phyloP scores from a whole-genome alignment of 2,888 invertebrate species.

The Octonoba sinensis region DNA sequence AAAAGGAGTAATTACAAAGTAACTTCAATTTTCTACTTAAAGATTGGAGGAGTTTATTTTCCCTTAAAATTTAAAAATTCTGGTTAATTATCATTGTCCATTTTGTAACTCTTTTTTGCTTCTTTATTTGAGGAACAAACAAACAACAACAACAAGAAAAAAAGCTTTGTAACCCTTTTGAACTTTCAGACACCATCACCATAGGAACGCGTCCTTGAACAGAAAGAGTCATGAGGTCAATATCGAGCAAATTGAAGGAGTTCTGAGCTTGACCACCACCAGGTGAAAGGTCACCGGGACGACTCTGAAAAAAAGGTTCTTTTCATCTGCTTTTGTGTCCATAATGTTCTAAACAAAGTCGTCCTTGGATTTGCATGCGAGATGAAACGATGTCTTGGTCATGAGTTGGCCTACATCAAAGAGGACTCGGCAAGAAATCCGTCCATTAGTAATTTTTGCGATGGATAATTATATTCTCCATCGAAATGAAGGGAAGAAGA shows the following conservation, averaged over 20 bases:
- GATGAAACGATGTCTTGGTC: constrained; percentile 6
- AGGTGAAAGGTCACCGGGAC: constrained; percentile 24
- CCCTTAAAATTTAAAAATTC: too few relatives aligned
- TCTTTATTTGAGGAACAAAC: too few relatives aligned
- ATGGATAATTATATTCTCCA: background rate
- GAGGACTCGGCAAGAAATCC: too few relatives aligned
- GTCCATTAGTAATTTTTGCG: too few relatives aligned
- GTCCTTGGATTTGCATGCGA: constrained; percentile 6
- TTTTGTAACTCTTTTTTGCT: too few relatives aligned
- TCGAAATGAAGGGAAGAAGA: too few relatives aligned
- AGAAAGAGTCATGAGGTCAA: constrained; percentile 21
- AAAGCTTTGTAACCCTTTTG: background rate
- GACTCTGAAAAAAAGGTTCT: background rate
- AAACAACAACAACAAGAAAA: background rate
- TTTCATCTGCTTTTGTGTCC: background rate
- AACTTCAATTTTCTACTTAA: too few relatives aligned
- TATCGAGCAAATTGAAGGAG: constrained; percentile 13
- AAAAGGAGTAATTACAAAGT: too few relatives aligned
- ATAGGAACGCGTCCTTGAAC: background rate
- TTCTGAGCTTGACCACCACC: constrained; percentile 39
- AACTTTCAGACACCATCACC: background rate
- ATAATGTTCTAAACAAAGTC: background rate
- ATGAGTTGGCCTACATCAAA: constrained; percentile 6
- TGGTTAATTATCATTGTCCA: too few relatives aligned
- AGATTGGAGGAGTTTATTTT: too few relatives aligned